Conservation (phyloP, 2,888 invertebrate genomes). For the Dyspetes luteomarginatus region DNA sequence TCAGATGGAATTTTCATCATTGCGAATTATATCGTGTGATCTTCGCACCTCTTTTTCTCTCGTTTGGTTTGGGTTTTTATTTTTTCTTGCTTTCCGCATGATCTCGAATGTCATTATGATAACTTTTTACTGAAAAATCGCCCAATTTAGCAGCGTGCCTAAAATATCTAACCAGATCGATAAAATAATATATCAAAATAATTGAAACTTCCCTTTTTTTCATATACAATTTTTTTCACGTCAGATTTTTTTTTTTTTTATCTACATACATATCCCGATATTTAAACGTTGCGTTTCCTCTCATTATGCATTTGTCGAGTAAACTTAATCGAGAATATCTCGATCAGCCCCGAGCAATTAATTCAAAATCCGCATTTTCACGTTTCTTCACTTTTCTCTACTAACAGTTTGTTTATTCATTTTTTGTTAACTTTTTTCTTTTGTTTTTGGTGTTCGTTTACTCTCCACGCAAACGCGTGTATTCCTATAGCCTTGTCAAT, state of each 20-base stretch:
- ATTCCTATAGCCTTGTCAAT: too few relatives aligned
- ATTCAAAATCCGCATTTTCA: background rate
- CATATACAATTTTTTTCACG: too few relatives aligned
- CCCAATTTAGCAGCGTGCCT: too few relatives aligned
- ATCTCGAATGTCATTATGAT: too few relatives aligned
- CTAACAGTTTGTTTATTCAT: background rate
- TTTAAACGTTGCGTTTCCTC: background rate
- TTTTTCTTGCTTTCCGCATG: conserved; percentile 20
- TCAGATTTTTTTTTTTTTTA: background rate
- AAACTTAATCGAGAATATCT: background rate
- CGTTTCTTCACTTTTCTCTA: background rate
- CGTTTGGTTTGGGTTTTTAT: background rate
- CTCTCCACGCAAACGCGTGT: too few relatives aligned
- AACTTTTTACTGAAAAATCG: too few relatives aligned
- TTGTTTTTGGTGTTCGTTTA: conserved; percentile 36
- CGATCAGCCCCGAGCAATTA: background rate
- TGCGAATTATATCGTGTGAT: background rate
- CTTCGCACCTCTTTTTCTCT: background rate
- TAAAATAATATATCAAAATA: too few relatives aligned
- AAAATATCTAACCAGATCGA: too few relatives aligned
- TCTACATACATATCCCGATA: background rate
- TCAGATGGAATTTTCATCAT: background rate
- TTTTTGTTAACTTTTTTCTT: background rate
- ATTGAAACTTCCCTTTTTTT: too few relatives aligned
- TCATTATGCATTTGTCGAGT: background rate